These are phyloP conservation scores for Leptinotarsa defecta DNA, from an alignment of 1,140 invertebrate species.

Conservation along the genomic window DNA sequence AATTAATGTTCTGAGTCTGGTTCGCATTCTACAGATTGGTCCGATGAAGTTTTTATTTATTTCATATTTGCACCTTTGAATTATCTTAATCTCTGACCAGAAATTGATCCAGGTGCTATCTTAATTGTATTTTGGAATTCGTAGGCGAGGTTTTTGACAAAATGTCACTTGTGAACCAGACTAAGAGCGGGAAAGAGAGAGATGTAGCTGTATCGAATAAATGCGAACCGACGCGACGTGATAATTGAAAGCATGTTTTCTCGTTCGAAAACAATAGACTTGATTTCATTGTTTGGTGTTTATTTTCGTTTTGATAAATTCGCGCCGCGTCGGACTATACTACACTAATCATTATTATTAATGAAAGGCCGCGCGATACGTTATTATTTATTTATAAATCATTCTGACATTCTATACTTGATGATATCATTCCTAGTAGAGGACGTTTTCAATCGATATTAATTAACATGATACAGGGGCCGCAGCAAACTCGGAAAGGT, in stretches of 20 bases:
- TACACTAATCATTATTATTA: conserved; percentile 7
- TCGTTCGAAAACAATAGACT: background rate
- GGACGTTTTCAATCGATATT: background rate
- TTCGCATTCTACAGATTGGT: no score
- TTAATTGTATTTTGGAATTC: no score
- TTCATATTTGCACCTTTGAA: no score
- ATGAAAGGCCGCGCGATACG: background rate
- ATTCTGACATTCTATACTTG: background rate
- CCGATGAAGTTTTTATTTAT: no score
- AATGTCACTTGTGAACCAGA: no score
- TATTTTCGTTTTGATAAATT: conserved; percentile 9
- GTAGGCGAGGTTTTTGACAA: no score
- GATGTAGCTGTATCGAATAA: no score
- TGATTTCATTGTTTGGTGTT: conserved; percentile 6
- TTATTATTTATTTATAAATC: conserved; percentile 9
- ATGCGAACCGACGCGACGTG: background rate
- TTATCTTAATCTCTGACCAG: no score
- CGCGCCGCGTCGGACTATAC: background rate
- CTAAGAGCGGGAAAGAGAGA: no score
- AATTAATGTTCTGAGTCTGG: no score
- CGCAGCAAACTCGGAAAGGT: background rate
- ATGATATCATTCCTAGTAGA: background rate
- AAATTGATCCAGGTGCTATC: no score
- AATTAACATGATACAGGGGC: background rate
- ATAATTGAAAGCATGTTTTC: conserved; percentile 8